Percentiles rank a stretch among this genome's conserved stretches.
phyloP scores from a whole-genome alignment of 2,797 vertebrate genomes.

The Pyrrhura leucotis region DNA sequence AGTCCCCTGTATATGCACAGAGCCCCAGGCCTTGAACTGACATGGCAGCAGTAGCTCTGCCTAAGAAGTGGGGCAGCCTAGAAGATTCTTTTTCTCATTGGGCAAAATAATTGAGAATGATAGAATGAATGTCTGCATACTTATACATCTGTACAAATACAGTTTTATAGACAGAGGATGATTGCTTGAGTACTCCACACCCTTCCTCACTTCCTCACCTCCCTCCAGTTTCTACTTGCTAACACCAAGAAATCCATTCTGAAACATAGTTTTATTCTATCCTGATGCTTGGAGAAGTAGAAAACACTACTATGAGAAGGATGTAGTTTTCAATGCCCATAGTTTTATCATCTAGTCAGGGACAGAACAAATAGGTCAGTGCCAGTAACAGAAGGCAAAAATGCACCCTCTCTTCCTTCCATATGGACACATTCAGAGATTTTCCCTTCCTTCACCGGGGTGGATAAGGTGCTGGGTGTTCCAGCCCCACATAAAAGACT shows the following conservation, averaged over 20 bases:
- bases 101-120: neutral
- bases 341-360: neutral
- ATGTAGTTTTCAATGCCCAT: neutral
- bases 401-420: neutral
- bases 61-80: neutral
- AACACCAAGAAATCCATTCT: neutral
- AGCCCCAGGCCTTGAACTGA: neutral
- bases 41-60: neutral
- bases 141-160: rapidly evolving
- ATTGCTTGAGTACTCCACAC: neutral
- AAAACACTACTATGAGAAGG: neutral
- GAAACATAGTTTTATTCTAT: neutral
- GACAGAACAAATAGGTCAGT: neutral
- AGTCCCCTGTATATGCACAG: neutral
- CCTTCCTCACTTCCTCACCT: no score
- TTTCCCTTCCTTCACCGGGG: neutral
- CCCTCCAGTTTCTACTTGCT: neutral
- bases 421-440: neutral
- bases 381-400: neutral
- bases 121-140: rapidly evolving
- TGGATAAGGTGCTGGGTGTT: neutral
- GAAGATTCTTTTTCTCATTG: neutral
- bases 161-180: neutral
- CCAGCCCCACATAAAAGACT: neutral
- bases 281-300: neutral